Conservation (phyloP, 2,888 invertebrate species). For the Watsonalla binaria region DNA sequence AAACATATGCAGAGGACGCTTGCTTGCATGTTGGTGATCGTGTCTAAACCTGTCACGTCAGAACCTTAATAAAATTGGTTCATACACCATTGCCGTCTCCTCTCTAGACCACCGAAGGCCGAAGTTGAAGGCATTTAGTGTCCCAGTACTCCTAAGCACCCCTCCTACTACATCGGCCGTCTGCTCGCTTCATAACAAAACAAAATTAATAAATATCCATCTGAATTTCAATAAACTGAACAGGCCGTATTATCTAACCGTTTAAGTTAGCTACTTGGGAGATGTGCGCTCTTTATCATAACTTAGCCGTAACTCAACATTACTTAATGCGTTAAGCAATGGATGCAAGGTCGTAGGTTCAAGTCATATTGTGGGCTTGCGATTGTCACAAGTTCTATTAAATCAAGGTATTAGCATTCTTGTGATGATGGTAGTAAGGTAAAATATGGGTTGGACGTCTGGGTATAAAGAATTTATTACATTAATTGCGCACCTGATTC, state of each 20-base stretch:
- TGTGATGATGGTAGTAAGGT: background rate
- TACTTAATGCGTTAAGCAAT: conserved; percentile 17
- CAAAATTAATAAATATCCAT: conserved; percentile 8
- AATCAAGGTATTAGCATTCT: conserved; percentile 1
- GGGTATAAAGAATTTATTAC: no score
- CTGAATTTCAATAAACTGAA: conserved; percentile 57
- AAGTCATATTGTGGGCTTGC: conserved; percentile 18
- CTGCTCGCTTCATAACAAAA: background rate
- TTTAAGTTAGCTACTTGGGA: conserved; percentile 52
- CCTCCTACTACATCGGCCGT: conserved; percentile 20
- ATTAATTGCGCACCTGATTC: no score
- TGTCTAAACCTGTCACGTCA: no score
- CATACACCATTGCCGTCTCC: no score
- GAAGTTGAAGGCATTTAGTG: no score
- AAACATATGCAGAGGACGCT: no score
- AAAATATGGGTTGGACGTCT: no score
- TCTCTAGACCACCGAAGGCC: no score
- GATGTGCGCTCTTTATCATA: conserved; percentile 55
- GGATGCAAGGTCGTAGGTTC: conserved; percentile 45
- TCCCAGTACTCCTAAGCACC: no score
- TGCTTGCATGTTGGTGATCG: no score
- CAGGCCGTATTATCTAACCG: conserved; percentile 58
- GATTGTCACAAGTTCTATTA: conserved; percentile 6
- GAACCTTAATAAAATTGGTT: no score
- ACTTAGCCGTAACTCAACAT: conserved; percentile 42